Evolutionary conservation across 2,888 invertebrate species (phyloP).

Genomic region (Drosophila suboccidentalis): DNA sequence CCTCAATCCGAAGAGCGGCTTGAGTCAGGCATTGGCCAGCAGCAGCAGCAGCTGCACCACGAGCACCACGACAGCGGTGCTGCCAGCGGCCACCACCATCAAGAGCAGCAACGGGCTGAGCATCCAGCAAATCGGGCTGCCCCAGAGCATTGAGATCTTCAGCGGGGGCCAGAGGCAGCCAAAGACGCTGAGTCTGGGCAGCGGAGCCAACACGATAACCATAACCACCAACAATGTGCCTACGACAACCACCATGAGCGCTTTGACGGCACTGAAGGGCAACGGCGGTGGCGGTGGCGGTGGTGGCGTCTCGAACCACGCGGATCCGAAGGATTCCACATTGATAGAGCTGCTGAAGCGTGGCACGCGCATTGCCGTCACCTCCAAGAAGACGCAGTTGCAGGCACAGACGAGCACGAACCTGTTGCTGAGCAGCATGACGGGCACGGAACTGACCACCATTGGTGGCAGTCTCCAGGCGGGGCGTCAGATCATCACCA

Average conservation of each 20-base stretch:
- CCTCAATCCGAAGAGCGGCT: slow-evolving; percentile 82
- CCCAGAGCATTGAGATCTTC: slow-evolving; percentile 82
- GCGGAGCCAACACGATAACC: slow-evolving; percentile 79
- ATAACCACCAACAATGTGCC: slow-evolving; percentile 76
- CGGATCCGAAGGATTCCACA: slow-evolving; percentile 89
- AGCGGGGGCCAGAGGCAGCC: slow-evolving; percentile 75
- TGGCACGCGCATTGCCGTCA: slow-evolving; percentile 89
- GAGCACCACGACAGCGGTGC: slow-evolving; percentile 71
- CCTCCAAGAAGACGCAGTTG: slow-evolving; percentile 87
- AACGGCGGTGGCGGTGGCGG: slow-evolving; percentile 39
- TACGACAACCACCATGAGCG: slow-evolving; percentile 70
- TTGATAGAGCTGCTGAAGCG: slow-evolving; percentile 92
- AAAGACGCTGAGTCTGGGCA: slow-evolving; percentile 77
- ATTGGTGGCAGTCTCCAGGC: slow-evolving; percentile 51
- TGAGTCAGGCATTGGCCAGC: slow-evolving; percentile 57
- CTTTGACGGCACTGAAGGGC: slow-evolving; percentile 70
- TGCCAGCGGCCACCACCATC: slow-evolving; percentile 77
- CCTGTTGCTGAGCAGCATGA: slow-evolving; percentile 87
- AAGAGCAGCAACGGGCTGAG: slow-evolving; percentile 74
- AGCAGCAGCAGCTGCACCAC: slow-evolving; percentile 76
- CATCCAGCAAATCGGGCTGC: slow-evolving; percentile 82
- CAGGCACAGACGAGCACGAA: slow-evolving; percentile 87
- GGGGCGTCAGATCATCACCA: slow-evolving; percentile 87
- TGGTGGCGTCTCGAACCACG: slow-evolving; percentile 80
- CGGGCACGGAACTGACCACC: slow-evolving; percentile 86